phyloP scores from a whole-genome alignment of 2,797 vertebrate genomes.

The Oreonectes daqikongensis region DNA sequence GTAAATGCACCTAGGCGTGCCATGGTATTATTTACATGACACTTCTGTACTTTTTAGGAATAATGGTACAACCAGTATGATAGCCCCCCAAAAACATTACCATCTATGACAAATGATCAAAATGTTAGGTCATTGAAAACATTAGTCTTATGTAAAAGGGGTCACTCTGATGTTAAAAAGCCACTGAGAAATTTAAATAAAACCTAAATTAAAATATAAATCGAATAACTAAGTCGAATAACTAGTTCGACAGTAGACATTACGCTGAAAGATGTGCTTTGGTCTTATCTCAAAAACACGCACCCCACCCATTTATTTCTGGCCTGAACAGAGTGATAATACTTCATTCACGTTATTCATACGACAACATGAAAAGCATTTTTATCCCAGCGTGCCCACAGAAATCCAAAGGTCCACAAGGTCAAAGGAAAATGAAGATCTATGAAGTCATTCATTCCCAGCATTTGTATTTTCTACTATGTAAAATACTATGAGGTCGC shows the following conservation, averaged over 20 bases:
- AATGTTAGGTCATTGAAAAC: not conserved
- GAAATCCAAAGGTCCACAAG: not conserved
- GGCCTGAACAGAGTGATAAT: slow-evolving; percentile 13
- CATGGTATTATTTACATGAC: not conserved
- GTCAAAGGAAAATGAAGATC: not conserved
- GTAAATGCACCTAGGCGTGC: not conserved
- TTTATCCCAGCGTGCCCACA: not conserved
- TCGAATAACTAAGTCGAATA: too few species aligned
- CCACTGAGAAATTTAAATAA: too few species aligned
- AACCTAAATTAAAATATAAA: not conserved
- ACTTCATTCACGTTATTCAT: not conserved
- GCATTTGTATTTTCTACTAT: not conserved
- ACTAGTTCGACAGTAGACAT: not conserved
- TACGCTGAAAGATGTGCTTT: not conserved
- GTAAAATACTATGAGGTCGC: not conserved
- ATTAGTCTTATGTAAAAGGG: not conserved
- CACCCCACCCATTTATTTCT: slow-evolving; percentile 37
- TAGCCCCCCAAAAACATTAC: not conserved
- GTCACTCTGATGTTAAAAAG: not conserved
- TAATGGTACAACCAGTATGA: not conserved
- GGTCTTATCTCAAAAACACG: slow-evolving; percentile 33
- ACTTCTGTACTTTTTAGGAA: not conserved
- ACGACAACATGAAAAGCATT: not conserved
- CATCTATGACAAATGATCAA: not conserved
- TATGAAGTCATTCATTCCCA: not conserved